Evolutionary conservation across 2,113 vertebrate species (phyloP).

Genomic region (Fulmarus glacialis): DNA sequence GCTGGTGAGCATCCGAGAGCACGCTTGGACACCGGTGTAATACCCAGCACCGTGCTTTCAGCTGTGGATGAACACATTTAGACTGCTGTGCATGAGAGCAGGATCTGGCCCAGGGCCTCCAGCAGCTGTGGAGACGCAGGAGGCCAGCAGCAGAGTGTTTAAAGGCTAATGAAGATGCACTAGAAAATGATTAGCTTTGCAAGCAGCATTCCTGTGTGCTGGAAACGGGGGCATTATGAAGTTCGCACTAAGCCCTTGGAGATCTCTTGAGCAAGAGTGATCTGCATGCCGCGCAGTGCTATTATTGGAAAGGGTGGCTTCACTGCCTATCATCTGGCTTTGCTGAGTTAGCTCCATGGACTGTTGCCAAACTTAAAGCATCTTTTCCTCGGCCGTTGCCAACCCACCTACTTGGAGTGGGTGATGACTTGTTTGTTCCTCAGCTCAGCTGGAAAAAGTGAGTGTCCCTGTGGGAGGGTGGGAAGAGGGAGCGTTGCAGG

Average conservation of each 20-base stretch:
- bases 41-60: neutral
- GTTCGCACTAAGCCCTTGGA: neutral
- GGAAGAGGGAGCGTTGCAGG: neutral
- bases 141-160: neutral
- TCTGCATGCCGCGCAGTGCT: neutral
- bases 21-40: rapidly evolving
- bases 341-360: slow-evolving; percentile 5
- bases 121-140: neutral
- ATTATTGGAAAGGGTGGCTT: slow-evolving; percentile 22
- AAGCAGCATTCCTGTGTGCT: neutral
- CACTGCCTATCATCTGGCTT: neutral
- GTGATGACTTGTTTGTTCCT: slow-evolving; percentile 50
- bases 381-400: neutral
- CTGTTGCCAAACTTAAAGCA: neutral
- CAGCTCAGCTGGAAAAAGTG: slow-evolving; percentile 32
- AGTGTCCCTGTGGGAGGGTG: slow-evolving; percentile 41
- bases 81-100: rapidly evolving
- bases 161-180: neutral
- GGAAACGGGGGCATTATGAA: neutral
- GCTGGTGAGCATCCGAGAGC: neutral
- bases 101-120: neutral
- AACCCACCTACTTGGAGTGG: slow-evolving; percentile 30
- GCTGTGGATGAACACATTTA: neutral
- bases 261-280: neutral
- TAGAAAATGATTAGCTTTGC: neutral